These are phyloP conservation scores for Porites rus DNA, from an alignment of 92 coral and sea anemone genomes.

Conservation along the genomic window DNA sequence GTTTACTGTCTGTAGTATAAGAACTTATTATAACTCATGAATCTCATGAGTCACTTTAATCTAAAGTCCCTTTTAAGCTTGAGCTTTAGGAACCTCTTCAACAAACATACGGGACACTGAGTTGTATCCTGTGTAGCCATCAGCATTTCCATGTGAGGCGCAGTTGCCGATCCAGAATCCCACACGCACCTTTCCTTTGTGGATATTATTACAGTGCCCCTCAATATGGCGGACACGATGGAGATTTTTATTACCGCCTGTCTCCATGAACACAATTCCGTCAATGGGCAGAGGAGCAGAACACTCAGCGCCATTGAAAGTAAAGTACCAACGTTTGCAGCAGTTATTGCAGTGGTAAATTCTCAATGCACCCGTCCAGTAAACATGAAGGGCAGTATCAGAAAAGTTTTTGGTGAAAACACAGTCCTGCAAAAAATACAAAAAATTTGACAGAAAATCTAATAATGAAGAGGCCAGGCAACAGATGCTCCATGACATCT, in stretches of 20 bases:
- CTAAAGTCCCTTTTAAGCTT: not conserved
- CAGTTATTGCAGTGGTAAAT: not conserved
- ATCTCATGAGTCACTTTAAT: too few relatives aligned
- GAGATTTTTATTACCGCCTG: not conserved
- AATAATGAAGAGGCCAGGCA: too few relatives aligned
- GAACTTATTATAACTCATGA: too few relatives aligned
- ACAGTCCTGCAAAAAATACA: not conserved
- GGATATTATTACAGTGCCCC: conserved; percentile 29
- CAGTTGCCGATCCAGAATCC: conserved; percentile 64
- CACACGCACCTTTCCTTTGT: conserved; percentile 20
- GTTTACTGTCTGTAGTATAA: too few relatives aligned
- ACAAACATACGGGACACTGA: conserved; percentile 52
- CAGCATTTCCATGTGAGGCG: conserved; percentile 31
- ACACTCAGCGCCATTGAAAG: conserved; percentile 17
- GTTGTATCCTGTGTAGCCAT: conserved; percentile 37
- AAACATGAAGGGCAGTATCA: not conserved
- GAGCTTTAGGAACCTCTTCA: conserved; percentile 51
- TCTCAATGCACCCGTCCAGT: conserved; percentile 1
- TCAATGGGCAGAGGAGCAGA: conserved; percentile 14
- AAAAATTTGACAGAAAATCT: too few relatives aligned
- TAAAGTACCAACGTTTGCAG: conserved; percentile 20
- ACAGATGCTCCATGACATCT: too few relatives aligned
- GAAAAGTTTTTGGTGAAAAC: not conserved
- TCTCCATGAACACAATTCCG: not conserved
- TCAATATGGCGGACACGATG: conserved; percentile 21